Conservation (phyloP, 2,888 invertebrate species). For the Amphipyra tragopoginis region DNA sequence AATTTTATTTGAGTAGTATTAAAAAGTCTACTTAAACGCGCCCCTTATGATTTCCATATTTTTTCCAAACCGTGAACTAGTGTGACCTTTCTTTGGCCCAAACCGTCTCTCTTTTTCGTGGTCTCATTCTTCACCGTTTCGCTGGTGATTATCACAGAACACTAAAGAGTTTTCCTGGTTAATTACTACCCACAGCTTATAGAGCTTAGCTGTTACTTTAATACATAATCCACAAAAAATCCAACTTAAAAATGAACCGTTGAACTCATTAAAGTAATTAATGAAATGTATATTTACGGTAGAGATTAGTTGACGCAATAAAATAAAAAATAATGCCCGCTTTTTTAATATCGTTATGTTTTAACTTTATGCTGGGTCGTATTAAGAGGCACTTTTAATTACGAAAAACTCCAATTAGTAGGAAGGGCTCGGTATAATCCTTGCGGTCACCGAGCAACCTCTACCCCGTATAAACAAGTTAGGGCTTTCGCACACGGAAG, state of each 20-base stretch:
- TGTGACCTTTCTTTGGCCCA: no score
- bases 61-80: no score
- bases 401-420: conserved; percentile 54
- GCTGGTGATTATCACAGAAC: no score
- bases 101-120: no score
- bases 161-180: no score
- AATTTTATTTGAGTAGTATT: no score
- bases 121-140: no score
- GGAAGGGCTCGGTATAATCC: conserved; percentile 46
- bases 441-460: conserved; percentile 56
- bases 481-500: conserved; percentile 1
- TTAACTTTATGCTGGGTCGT: conserved; percentile 36
- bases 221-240: conserved; percentile 15
- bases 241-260: conserved; percentile 9
- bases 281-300: conserved; percentile 21
- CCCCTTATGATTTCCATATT: no score
- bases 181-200: background rate
- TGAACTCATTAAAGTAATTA: conserved; percentile 5
- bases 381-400: conserved; percentile 56
- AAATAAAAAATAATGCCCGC: conserved; percentile 38
- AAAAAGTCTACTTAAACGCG: no score
- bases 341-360: conserved; percentile 44
- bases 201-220: conserved; percentile 15
- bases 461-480: conserved; percentile 28
- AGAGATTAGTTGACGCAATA: conserved; percentile 22